These are phyloP conservation scores for Eristalinus aeneus DNA, from an alignment of 2,888 invertebrate genomes.

Conservation along the genomic window DNA sequence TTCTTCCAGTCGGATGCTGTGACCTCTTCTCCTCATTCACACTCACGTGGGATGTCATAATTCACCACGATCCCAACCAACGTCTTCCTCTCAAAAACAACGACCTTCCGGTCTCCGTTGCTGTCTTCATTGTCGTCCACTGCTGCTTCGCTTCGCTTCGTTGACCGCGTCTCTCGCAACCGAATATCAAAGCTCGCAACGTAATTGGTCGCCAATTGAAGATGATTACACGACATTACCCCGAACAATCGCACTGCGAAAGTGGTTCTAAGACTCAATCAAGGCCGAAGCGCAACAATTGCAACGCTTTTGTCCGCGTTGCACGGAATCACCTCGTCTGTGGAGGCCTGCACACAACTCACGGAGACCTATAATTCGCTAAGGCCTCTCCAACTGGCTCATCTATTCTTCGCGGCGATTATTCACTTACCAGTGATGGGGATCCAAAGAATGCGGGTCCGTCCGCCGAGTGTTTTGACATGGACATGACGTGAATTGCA, in stretches of 20 bases:
- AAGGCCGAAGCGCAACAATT: slow-evolving; percentile 16
- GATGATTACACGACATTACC: slow-evolving; percentile 30
- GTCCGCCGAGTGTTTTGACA: slow-evolving; percentile 36
- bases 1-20: neutral
- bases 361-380: no score
- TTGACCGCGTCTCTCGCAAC: neutral
- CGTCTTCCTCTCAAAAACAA: neutral
- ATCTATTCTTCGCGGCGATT: slow-evolving; percentile 9
- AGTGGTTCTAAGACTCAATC: slow-evolving; percentile 30
- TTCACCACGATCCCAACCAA: neutral
- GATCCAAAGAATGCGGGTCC: slow-evolving; percentile 19
- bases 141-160: neutral
- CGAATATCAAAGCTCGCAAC: neutral
- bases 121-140: neutral
- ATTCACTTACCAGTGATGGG: slow-evolving; percentile 32
- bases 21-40: neutral
- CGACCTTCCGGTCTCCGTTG: neutral
- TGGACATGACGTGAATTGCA: slow-evolving; percentile 43
- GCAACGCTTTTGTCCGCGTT: slow-evolving; percentile 19
- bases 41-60: neutral
- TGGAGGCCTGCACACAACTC: no score
- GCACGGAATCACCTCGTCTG: neutral
- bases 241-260: neutral
- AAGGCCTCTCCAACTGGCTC: neutral
- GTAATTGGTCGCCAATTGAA: slow-evolving; percentile 44